Percentiles rank a stretch among this genome's conserved stretches.
Conservation (phyloP, 1,140 invertebrate species). For the Hycleus phaleratus region DNA sequence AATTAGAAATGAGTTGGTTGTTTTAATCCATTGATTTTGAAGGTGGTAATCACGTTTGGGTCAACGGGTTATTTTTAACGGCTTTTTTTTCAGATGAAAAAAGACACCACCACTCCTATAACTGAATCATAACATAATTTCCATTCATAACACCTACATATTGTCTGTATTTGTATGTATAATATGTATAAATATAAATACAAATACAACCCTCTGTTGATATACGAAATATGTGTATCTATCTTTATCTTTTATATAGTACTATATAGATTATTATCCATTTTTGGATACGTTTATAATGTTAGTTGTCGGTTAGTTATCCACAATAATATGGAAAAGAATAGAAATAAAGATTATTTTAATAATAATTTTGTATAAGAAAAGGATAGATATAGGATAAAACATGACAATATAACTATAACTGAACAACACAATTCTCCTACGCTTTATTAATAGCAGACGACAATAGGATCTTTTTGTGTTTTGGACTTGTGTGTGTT, state of each 20-base stretch:
- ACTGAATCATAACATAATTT: conserved; percentile 18
- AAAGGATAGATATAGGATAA: not conserved
- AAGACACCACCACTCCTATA: conserved; percentile 8
- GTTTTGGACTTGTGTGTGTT: too few species aligned
- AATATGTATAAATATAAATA: too few species aligned
- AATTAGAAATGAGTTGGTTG: not conserved
- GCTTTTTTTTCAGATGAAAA: not conserved
- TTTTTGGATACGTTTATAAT: not conserved
- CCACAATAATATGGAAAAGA: conserved; percentile 4
- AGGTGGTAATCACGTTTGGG: too few species aligned
- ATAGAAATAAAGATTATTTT: not conserved
- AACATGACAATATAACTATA: not conserved
- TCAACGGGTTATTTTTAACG: not conserved
- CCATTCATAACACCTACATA: conserved; percentile 15
- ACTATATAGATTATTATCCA: not conserved
- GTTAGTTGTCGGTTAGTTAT: not conserved
- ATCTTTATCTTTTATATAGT: conserved; percentile 6
- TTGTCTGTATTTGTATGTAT: conserved; percentile 1
- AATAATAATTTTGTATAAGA: conserved; percentile 1
- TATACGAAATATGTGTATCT: not conserved
- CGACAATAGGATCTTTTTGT: conserved; percentile 20
- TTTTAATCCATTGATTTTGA: too few species aligned
- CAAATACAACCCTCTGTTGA: conserved; percentile 3
- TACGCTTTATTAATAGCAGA: conserved; percentile 32
- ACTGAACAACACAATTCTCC: conserved; percentile 6